Evolutionary conservation across 2,888 invertebrate species (phyloP), one percentile per base, ranked within the genome.

Genomic region (Cyrtodaria siliqua): DNA sequence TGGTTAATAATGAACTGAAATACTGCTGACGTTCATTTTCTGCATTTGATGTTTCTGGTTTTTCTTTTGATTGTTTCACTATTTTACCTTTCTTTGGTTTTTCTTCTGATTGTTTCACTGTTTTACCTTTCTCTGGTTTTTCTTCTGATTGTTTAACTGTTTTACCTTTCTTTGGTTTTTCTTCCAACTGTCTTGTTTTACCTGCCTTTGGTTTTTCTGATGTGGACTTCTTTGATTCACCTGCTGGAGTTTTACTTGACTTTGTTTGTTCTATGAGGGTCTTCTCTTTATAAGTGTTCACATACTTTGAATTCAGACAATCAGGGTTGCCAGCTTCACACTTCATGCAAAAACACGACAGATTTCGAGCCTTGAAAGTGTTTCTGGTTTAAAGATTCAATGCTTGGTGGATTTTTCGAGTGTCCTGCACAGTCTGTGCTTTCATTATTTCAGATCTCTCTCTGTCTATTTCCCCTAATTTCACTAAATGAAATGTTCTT

Each of bases 251-350:
- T 55, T 53, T 55, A 53, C 52, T 55, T 64, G 64, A 64, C 55
- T 64, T 55, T 64, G 55, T 33, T 38, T 64, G 64, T 52, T 40
- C 44, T 66, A 66, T 20, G 57, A 66, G 66, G 44, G 56, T 56
- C 52, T 59, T 67, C 52, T 59, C 52, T 59, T 61, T 53, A 56
- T 64, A 67, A n/a, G 50, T 16, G 52, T 67, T 67, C 67, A 67
- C 67, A 67, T 67, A 67, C 59, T 59, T 59, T 40, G 67, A 67
- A 59, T 67, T 67, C 67, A 67, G 12, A 67, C 67, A 67, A 50
- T 59, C 59, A 40, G 38, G 59, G 53, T 23, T 52, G 26, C 61
- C 68, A 40, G 18, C 47, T 55, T 69, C 61, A 62, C 69, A 69
- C 20, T 61, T 55, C 23, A 42, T 55, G 55, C 69, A 69, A 55